phyloP scores from a whole-genome alignment of 2,113 vertebrate genomes.

The Spilogale gracilis region DNA sequence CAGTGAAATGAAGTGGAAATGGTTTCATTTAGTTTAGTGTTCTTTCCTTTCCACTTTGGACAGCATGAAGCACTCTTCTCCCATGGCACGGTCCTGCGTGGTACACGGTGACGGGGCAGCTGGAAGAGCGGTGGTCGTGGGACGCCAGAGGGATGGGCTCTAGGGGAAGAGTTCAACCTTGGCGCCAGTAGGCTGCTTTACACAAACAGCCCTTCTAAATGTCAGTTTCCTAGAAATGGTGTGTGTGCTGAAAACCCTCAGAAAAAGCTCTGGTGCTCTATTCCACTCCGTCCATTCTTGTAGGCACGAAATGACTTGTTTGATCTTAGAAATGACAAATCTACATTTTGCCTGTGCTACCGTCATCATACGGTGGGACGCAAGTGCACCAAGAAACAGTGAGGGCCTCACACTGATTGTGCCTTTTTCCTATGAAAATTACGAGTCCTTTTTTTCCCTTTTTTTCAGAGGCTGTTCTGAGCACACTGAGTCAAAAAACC shows the following conservation, averaged over 20 bases:
- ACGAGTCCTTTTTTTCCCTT: not conserved
- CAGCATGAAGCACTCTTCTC: not conserved
- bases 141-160: not conserved
- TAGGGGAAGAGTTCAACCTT: rapidly evolving
- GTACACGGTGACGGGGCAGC: not conserved
- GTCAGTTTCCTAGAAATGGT: not conserved
- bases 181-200: not conserved
- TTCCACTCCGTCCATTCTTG: not conserved
- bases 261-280: not conserved
- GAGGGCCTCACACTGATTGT: not conserved
- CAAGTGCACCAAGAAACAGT: not conserved
- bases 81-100: rapidly evolving
- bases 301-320: rapidly evolving
- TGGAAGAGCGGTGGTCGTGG: no score
- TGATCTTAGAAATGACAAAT: not conserved
- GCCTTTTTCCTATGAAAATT: conserved; percentile 21
- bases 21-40: not conserved
- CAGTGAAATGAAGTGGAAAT: not conserved
- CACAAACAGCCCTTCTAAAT: not conserved
- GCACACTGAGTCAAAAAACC: not conserved
- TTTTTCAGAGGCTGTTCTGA: not conserved
- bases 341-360: not conserved
- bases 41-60: not conserved
- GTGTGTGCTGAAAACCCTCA: not conserved
- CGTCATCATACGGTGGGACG: rapidly evolving